Conservation (phyloP, 2,888 invertebrate species). For the Pyrrhosoma nymphula region DNA sequence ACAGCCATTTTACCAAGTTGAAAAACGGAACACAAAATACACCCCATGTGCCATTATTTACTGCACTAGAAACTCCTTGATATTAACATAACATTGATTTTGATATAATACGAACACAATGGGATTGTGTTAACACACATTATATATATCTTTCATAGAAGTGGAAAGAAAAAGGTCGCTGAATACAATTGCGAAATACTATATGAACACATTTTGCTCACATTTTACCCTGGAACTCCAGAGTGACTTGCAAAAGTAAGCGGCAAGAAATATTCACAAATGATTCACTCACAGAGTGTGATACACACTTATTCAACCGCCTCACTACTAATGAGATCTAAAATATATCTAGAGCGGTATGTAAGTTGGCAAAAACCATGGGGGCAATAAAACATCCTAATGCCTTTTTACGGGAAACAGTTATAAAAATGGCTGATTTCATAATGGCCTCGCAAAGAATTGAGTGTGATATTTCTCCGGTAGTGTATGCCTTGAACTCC, state of each 20-base stretch:
- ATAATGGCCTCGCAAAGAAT: constrained; percentile 3
- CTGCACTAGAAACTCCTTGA: no score
- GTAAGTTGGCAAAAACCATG: background rate
- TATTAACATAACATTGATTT: no score
- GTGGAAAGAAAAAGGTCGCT: no score
- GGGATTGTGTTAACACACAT: no score
- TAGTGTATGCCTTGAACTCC: background rate
- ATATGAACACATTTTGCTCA: background rate
- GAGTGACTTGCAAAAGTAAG: background rate
- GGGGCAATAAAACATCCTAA: background rate
- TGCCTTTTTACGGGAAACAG: background rate
- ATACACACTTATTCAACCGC: background rate
- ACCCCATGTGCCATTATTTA: no score
- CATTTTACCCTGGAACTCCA: background rate
- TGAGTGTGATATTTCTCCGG: background rate
- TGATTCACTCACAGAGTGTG: background rate
- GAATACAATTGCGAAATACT: no score
- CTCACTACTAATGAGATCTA: background rate
- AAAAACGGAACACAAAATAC: no score
- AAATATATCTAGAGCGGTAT: background rate
- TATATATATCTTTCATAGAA: no score
- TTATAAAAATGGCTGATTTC: constrained; percentile 1
- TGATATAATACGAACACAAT: no score
- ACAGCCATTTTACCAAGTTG: no score
- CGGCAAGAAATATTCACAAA: background rate